These are phyloP conservation scores for Ptychadena robeensis DNA, from an alignment of 2,797 vertebrate species.

Conservation along the genomic window DNA sequence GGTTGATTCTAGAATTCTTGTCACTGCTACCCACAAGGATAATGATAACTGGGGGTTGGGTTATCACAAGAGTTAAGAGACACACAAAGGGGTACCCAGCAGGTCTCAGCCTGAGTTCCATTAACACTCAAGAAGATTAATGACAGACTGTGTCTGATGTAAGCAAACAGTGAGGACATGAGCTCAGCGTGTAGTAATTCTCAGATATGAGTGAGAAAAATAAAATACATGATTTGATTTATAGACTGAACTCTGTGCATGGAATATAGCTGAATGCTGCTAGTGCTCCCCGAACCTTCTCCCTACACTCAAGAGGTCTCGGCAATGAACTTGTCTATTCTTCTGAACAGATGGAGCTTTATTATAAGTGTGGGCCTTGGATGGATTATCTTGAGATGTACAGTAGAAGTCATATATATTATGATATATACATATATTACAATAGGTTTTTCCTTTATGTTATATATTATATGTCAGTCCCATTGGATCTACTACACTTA, in stretches of 20 bases:
- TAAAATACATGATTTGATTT: constrained; percentile 45
- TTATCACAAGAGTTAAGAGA: constrained; percentile 24
- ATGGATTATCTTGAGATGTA: too few relatives aligned
- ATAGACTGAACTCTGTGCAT: constrained; percentile 15
- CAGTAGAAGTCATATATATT: too few relatives aligned
- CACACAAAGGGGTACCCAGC: constrained; percentile 30
- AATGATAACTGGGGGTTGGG: not conserved
- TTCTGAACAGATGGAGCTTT: not conserved
- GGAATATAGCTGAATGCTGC: not conserved
- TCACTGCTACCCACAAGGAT: constrained; percentile 5
- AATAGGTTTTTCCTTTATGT: too few relatives aligned
- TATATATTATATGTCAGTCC: too few relatives aligned
- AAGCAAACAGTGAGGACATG: constrained; percentile 41
- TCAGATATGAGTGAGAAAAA: constrained; percentile 51
- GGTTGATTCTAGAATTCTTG: not conserved
- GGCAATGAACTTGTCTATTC: not conserved
- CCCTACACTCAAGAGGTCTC: not conserved
- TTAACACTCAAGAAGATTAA: constrained; percentile 58
- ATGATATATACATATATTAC: too few relatives aligned
- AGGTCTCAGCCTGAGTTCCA: constrained; percentile 58
- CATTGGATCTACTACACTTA: too few relatives aligned
- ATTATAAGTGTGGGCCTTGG: not conserved
- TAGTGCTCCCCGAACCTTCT: too few relatives aligned
- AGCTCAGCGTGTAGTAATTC: constrained; percentile 42
- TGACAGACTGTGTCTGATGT: constrained; percentile 49